Conservation (phyloP, 2,797 vertebrate species). For the Acanthurus leucopareius region DNA sequence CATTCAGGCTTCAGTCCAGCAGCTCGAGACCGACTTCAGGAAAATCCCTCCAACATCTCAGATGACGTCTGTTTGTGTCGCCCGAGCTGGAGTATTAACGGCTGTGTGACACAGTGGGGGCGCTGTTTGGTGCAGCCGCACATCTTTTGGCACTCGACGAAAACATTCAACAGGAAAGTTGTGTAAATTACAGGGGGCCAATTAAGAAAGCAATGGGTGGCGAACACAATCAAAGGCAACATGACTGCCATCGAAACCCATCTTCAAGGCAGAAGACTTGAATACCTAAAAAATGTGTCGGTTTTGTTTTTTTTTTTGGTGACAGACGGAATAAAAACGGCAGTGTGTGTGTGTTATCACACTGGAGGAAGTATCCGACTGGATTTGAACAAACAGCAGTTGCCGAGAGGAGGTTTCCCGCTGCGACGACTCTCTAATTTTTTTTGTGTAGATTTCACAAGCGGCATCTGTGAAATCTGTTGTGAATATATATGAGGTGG, state of each 20-base stretch:
- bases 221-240: conserved; percentile 50
- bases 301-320: not conserved
- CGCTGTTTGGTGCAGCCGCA: conserved; percentile 12
- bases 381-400: conserved; percentile 36
- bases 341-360: not conserved
- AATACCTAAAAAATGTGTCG: conserved; percentile 24
- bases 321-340: not conserved
- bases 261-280: conserved; percentile 32
- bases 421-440: conserved; percentile 17
- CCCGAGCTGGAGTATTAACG: conserved; percentile 9
- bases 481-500: conserved; percentile 13
- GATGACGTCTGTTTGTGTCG: conserved; percentile 15
- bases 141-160: conserved; percentile 27
- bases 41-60: conserved; percentile 13
- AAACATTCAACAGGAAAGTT: conserved; percentile 33
- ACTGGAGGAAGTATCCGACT: conserved; percentile 12
- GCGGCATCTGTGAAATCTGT: not conserved
- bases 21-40: conserved; percentile 44
- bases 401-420: conserved; percentile 28
- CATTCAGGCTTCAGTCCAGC: conserved; percentile 30
- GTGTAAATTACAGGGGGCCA: conserved; percentile 51
- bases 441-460: conserved; percentile 22
- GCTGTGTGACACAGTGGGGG: conserved; percentile 14
- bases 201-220: conserved; percentile 45
- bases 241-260: conserved; percentile 36